These are phyloP conservation scores for Corapipo altera DNA, from an alignment of 2,113 vertebrate species.

Conservation along the genomic window DNA sequence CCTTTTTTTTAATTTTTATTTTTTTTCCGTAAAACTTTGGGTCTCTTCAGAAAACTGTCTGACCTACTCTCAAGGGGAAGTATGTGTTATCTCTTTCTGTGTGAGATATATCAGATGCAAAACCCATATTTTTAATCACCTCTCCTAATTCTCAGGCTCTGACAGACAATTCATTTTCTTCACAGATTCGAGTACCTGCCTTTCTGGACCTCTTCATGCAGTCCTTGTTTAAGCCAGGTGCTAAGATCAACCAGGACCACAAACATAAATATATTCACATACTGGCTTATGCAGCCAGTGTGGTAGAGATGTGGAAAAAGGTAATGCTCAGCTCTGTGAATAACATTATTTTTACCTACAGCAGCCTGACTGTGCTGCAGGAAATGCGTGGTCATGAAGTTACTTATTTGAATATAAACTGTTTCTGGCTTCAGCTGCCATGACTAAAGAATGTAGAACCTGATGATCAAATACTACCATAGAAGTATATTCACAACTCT, in stretches of 20 bases:
- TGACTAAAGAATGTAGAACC: neutral
- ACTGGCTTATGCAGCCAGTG: constrained; percentile 94
- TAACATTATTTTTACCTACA: neutral
- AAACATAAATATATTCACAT: constrained; percentile 99
- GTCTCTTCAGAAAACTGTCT: neutral
- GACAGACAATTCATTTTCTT: neutral
- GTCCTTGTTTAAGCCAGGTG: constrained; percentile 94
- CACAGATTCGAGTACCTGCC: constrained; percentile 93
- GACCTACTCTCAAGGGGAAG: neutral
- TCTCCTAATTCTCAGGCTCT: neutral
- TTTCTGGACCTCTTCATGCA: constrained; percentile 98
- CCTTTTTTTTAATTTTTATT: neutral
- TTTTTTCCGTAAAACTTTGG: neutral
- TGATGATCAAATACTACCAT: neutral
- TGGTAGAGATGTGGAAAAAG: constrained; percentile 99
- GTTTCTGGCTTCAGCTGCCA: neutral
- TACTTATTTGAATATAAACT: neutral
- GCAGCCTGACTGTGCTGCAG: neutral
- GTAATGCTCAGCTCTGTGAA: constrained; percentile 56
- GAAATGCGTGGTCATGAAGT: neutral
- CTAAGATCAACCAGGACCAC: constrained; percentile 99
- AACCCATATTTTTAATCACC: neutral
- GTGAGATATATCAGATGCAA: neutral
- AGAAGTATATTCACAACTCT: neutral
- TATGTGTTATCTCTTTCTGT: neutral